These are phyloP conservation scores for Drosophila prosaltans DNA, from an alignment of 1,140 invertebrate genomes.

Conservation along the genomic window DNA sequence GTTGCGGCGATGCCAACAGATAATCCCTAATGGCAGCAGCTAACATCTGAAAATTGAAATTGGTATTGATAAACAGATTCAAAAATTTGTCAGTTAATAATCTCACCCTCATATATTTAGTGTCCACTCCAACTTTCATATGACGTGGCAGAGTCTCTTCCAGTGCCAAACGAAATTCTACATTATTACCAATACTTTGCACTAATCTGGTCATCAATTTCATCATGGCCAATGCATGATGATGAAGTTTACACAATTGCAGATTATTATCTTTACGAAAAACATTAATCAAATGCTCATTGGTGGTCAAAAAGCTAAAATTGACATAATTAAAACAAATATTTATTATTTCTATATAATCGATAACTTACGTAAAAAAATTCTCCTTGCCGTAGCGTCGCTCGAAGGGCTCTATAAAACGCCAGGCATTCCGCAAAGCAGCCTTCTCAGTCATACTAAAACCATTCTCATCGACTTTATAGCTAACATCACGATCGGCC, in stretches of 20 bases:
- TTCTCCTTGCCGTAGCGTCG: constrained; percentile 45
- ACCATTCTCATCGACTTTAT: constrained; percentile 31
- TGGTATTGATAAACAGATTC: not conserved
- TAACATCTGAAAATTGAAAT: constrained; percentile 19
- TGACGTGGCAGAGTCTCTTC: constrained; percentile 38
- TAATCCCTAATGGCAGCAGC: constrained; percentile 30
- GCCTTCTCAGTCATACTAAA: constrained; percentile 39
- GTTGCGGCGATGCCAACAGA: constrained; percentile 26
- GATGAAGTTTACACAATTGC: constrained; percentile 28
- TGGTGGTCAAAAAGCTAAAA: constrained; percentile 31
- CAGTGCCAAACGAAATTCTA: constrained; percentile 38
- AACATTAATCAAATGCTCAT: constrained; percentile 30
- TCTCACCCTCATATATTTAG: constrained; percentile 26
- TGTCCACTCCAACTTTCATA: constrained; percentile 35
- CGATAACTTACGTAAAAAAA: constrained; percentile 35
- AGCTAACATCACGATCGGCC: constrained; percentile 17
- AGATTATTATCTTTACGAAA: constrained; percentile 30
- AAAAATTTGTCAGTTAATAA: too few relatives aligned
- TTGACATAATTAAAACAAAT: not conserved
- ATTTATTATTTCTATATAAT: not conserved
- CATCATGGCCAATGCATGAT: constrained; percentile 42
- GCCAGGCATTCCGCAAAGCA: constrained; percentile 46
- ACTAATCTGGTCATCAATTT: constrained; percentile 31
- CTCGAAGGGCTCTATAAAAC: constrained; percentile 44
- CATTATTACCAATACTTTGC: constrained; percentile 20